Evolutionary conservation across 2,888 invertebrate genomes (phyloP).

Genomic region (Nebria salina): DNA sequence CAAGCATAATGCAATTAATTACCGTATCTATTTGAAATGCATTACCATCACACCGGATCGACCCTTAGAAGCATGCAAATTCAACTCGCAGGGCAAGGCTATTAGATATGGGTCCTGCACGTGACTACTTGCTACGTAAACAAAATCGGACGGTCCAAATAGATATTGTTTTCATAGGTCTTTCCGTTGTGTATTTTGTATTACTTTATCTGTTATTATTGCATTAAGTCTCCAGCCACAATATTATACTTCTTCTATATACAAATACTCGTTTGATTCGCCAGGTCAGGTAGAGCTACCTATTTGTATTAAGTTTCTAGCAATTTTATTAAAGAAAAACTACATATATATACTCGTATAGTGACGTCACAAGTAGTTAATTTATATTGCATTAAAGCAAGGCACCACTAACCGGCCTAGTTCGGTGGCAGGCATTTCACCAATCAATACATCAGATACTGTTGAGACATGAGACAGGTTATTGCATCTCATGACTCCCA

Average conservation of each 20-base stretch:
- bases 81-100: conserved; percentile 2
- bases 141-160: not conserved
- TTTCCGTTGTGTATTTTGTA: not conserved
- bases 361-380: conserved; percentile 13
- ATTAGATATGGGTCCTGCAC: not conserved
- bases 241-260: not conserved
- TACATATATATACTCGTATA: too few relatives aligned
- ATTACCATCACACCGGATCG: conserved; percentile 19
- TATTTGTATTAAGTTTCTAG: too few relatives aligned
- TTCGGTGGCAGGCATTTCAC: not conserved
- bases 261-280: not conserved
- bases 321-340: too few relatives aligned
- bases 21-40: conserved; percentile 32
- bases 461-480: conserved; percentile 4
- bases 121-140: not conserved
- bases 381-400: conserved; percentile 28
- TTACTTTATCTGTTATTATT: not conserved
- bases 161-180: not conserved
- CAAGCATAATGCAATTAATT: conserved; percentile 29
- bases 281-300: not conserved
- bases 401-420: conserved; percentile 25
- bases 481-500: conserved; percentile 25
- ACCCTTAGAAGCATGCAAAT: conserved; percentile 19
- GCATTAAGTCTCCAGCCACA: not conserved
- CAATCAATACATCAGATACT: conserved; percentile 7